Percentiles rank a stretch among this genome's conserved stretches.
Evolutionary conservation across 2,888 invertebrate genomes (phyloP).

Genomic region (Drosophila neotestacea): DNA sequence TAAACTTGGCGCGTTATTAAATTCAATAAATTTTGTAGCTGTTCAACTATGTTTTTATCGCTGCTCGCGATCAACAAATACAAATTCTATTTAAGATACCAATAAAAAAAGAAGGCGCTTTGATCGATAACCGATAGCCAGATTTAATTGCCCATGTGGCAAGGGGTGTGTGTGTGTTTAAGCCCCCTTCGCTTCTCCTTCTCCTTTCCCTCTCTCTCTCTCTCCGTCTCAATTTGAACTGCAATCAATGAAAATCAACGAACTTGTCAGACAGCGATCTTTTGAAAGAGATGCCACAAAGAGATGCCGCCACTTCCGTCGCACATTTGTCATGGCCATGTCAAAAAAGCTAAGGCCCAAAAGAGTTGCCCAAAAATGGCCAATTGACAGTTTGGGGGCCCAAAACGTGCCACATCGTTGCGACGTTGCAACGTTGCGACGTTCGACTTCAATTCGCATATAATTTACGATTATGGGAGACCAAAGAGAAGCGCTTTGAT

Average conservation of each 20-base stretch:
- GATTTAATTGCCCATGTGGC: slow-evolving; percentile 59
- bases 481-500: slow-evolving; percentile 62
- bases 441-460: slow-evolving; percentile 54
- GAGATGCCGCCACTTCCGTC: slow-evolving; percentile 68
- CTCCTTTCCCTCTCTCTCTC: background rate
- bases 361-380: slow-evolving; percentile 62
- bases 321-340: slow-evolving; percentile 74
- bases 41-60: slow-evolving; percentile 42
- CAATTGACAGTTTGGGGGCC: slow-evolving; percentile 42
- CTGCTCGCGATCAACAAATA: slow-evolving; percentile 71
- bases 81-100: slow-evolving; percentile 77
- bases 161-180: background rate
- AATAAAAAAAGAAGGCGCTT: slow-evolving; percentile 1
- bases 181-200: background rate
- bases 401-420: slow-evolving; percentile 15
- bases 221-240: slow-evolving; percentile 25
- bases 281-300: slow-evolving; percentile 26
- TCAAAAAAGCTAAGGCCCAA: slow-evolving; percentile 29
- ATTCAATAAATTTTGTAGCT: slow-evolving; percentile 72
- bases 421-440: background rate
- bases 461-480: slow-evolving; percentile 72
- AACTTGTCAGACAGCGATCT: slow-evolving; percentile 44
- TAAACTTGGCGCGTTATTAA: slow-evolving; percentile 80
- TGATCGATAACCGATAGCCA: slow-evolving; percentile 55
- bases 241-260: slow-evolving; percentile 67